Evolutionary conservation across 2,888 invertebrate species (phyloP).

Genomic region (Drosophila neotestacea): DNA sequence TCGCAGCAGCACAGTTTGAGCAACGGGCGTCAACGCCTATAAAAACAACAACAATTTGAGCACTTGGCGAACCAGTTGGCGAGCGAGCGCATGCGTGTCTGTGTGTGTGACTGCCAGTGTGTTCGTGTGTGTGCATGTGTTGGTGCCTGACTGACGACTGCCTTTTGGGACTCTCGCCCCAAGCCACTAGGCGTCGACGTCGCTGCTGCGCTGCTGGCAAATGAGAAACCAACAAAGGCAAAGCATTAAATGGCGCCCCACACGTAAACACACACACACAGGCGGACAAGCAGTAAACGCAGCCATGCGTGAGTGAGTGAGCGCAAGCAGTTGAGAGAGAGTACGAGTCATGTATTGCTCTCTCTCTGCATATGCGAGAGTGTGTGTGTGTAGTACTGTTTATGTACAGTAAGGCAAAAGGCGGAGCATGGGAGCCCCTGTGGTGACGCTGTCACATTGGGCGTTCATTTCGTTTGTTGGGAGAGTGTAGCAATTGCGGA

Average conservation of each 20-base stretch:
- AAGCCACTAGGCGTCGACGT: slow-evolving; percentile 50
- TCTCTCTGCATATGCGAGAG: slow-evolving; percentile 4
- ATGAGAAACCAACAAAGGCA: slow-evolving; percentile 68
- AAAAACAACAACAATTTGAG: slow-evolving; percentile 46
- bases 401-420: slow-evolving; percentile 65
- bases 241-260: slow-evolving; percentile 83
- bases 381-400: slow-evolving; percentile 22
- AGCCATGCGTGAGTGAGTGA: slow-evolving; percentile 50
- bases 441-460: slow-evolving; percentile 51
- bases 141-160: slow-evolving; percentile 39
- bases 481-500: slow-evolving; percentile 23
- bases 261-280: slow-evolving; percentile 51
- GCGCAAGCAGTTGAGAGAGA: slow-evolving; percentile 51
- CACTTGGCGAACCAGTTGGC: slow-evolving; percentile 68
- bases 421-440: slow-evolving; percentile 81
- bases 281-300: slow-evolving; percentile 13
- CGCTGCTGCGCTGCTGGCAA: slow-evolving; percentile 54
- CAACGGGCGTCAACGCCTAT: slow-evolving; percentile 65
- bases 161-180: slow-evolving; percentile 70
- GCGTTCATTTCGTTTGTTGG: slow-evolving; percentile 54
- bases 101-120: slow-evolving; percentile 36
- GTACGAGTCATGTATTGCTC: slow-evolving; percentile 33
- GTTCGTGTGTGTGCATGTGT: slow-evolving; percentile 36
- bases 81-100: slow-evolving; percentile 58
- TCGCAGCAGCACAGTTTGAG: slow-evolving; percentile 28